Percentiles rank a stretch among this genome's conserved stretches.
Conservation (phyloP, 2,113 vertebrate genomes). For the Hymenochirus boettgeri region DNA sequence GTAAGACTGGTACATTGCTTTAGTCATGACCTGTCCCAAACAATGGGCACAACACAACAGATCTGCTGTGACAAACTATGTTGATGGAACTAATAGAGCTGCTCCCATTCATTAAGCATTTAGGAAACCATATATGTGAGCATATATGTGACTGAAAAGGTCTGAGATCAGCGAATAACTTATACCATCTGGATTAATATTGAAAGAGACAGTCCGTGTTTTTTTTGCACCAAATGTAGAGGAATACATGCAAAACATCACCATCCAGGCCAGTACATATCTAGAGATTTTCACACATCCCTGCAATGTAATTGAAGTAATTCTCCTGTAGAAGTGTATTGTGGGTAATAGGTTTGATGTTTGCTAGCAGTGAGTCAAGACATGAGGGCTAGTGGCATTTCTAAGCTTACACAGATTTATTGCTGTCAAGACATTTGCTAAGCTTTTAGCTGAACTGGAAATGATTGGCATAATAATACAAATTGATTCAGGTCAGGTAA, state of each 20-base stretch:
- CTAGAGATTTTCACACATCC: background rate
- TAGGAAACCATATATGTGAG: too few relatives aligned
- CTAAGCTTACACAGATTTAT: background rate
- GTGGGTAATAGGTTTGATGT: background rate
- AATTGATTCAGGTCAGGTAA: background rate
- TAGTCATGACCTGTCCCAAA: background rate
- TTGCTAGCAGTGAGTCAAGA: background rate
- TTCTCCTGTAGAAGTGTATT: background rate
- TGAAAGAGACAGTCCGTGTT: too few relatives aligned
- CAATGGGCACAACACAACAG: background rate
- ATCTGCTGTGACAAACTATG: background rate
- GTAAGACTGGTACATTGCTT: background rate
- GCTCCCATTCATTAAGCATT: background rate
- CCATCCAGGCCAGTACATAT: background rate
- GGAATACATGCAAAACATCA: background rate
- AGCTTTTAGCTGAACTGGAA: background rate
- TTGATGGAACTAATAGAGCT: background rate
- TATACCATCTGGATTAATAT: background rate
- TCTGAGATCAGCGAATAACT: background rate
- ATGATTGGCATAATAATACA: constrained; percentile 1
- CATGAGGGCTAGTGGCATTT: background rate
- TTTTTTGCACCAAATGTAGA: background rate
- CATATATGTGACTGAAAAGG: too few relatives aligned
- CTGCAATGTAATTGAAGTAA: background rate
- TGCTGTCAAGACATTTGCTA: background rate